phyloP scores from a whole-genome alignment of 1,140 invertebrate genomes.

The Hypothenemus hampei region DNA sequence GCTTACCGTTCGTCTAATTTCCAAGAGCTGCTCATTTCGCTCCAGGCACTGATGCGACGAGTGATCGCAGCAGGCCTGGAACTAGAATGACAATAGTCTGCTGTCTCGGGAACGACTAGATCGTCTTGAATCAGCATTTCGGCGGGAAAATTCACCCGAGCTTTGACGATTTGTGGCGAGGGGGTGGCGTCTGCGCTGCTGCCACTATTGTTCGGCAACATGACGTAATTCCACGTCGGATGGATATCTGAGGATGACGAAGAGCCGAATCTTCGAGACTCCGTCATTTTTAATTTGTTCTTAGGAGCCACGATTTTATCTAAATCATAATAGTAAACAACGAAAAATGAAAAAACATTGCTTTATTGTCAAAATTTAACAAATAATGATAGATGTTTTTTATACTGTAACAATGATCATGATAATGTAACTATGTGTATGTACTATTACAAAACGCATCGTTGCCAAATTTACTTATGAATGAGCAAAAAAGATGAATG shows the following conservation, averaged over 20 bases:
- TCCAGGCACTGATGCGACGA: conserved; percentile 80
- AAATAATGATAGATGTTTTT: too few relatives aligned
- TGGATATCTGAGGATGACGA: conserved; percentile 31
- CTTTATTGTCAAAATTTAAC: too few relatives aligned
- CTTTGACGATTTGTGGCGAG: conserved; percentile 43
- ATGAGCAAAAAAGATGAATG: neutral
- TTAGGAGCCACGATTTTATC: conserved; percentile 19
- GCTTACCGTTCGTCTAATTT: conserved; percentile 75
- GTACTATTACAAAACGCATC: neutral
- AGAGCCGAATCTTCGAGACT: conserved; percentile 28
- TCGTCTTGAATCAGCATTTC: conserved; percentile 58
- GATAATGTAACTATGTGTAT: neutral
- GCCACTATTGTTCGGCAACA: conserved; percentile 50
- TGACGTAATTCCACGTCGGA: conserved; percentile 58
- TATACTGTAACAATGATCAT: neutral
- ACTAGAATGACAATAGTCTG: conserved; percentile 34
- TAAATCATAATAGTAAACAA: neutral
- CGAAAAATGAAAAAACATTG: neutral
- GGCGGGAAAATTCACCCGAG: conserved; percentile 64
- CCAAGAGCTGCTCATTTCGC: conserved; percentile 73
- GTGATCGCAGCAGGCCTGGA: conserved; percentile 52
- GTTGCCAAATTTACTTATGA: neutral
- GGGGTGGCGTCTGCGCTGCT: conserved; percentile 31
- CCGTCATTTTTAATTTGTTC: neutral
- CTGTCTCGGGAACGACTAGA: too few relatives aligned